Base-by-base conservation (phyloP, 1,140 invertebrate genomes). In the Drosophila erecta region DNA sequence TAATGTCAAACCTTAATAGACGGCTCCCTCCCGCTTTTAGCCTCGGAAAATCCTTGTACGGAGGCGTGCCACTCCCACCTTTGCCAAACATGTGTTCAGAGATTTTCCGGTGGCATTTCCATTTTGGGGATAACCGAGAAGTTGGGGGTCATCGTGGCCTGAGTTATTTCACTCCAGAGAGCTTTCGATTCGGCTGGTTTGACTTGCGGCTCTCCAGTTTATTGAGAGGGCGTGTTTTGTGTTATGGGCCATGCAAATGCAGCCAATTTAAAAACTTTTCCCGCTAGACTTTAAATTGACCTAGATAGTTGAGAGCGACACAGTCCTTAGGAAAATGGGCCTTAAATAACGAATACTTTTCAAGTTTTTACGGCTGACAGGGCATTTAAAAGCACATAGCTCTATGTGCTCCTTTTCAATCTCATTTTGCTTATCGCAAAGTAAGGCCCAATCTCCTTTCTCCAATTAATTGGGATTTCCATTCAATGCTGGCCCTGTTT, bases 1-100 rank as follows among this genome's bases (percentile, higher is more conserved):
- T 84, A 84, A 84, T 84, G 80, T 80, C 80, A 84, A 73, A 76
- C 77, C 80, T 53, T 85, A 84, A 84, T 84, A 84, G 76, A 84
- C 72, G 64, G 35, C 35, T 20, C 20, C 64, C 27, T 27, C 33
- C 57, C 57, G 51, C 24, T 51, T 64, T 33, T 2, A n/a, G 64
- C 46, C 27, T n/a, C 30, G 24, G 12, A 46, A 50, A 67, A 41
- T 37, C 35, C 50, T 33, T 40, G 64, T 35, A 14, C 4, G 20
- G n/a, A 50, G 62, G 44, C 59, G 14, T 43, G 60, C n/a, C 58
- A 41, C 41, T 44, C 35, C 44, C 35, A 46, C 56, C 62, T 22
- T 43, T 20, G 8, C 35, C 7, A 27, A 83, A 83, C 76, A 84
- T 84, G 76, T 84, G 80, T 72, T 76, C 47, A 0, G 49, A 72